These are phyloP conservation scores for Drosophila navojoa DNA, from an alignment of 1,140 invertebrate species.

Conservation along the genomic window DNA sequence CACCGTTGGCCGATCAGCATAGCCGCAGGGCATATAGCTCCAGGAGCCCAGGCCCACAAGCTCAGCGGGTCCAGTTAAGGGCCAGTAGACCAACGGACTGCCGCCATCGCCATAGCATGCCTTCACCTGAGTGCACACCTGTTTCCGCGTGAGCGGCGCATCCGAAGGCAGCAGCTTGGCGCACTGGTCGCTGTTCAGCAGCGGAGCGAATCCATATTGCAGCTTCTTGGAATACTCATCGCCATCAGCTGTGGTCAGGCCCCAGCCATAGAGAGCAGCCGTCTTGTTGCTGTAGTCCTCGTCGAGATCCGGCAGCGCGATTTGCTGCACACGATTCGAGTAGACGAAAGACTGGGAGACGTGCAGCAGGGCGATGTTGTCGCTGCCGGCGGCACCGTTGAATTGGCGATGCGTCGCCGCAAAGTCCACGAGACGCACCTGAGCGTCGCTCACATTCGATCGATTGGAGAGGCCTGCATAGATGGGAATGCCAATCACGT, in stretches of 20 bases:
- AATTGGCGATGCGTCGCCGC: conserved; percentile 64
- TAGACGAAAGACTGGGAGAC: conserved; percentile 68
- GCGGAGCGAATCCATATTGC: conserved; percentile 68
- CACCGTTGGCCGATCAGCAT: conserved; percentile 87
- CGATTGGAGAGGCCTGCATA: conserved; percentile 73
- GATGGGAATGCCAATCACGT: conserved; percentile 49
- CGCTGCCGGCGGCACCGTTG: conserved; percentile 63
- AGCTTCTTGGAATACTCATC: conserved; percentile 77
- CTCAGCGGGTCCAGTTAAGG: conserved; percentile 58
- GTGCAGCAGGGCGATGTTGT: conserved; percentile 76
- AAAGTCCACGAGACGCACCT: conserved; percentile 72
- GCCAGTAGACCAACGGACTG: conserved; percentile 86
- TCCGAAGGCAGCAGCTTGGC: conserved; percentile 55
- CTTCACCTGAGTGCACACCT: conserved; percentile 86
- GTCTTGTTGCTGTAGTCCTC: conserved; percentile 62
- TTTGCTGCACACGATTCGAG: conserved; percentile 53
- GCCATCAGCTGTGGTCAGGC: conserved; percentile 76
- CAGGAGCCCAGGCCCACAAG: conserved; percentile 89
- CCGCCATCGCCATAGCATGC: conserved; percentile 89
- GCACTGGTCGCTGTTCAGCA: conserved; percentile 56
- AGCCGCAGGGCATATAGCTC: conserved; percentile 89
- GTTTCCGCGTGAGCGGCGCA: conserved; percentile 67
- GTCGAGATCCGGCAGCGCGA: conserved; percentile 56
- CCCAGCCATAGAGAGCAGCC: conserved; percentile 83
- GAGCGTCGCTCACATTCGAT: conserved; percentile 53